A percentile compares a stretch with the other conserved stretches of the same genome.
Evolutionary conservation across 2,888 invertebrate genomes (phyloP).

Genomic region (Coronaproctus castanopsis): DNA sequence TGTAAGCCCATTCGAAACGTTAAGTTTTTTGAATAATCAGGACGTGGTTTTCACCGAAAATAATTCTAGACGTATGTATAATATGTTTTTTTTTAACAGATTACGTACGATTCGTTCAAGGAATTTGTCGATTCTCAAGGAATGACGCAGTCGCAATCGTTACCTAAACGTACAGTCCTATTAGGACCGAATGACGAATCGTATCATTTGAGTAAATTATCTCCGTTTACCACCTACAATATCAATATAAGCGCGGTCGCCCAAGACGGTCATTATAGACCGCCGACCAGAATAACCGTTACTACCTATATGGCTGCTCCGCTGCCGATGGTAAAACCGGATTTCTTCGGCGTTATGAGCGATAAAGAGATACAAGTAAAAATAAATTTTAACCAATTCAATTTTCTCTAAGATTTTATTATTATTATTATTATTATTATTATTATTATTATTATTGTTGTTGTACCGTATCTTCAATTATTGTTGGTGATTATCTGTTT

Average conservation of each 20-base stretch:
- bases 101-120: slow-evolving; percentile 78
- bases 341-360: slow-evolving; percentile 75
- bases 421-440: no score
- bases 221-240: slow-evolving; percentile 83
- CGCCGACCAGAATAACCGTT: slow-evolving; percentile 79
- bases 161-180: slow-evolving; percentile 48
- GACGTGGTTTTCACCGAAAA: no score
- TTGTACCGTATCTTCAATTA: no score
- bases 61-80: no score
- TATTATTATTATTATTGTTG: no score
- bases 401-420: no score
- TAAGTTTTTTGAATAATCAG: no score
- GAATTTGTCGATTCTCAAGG: slow-evolving; percentile 87
- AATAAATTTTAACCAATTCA: no score
- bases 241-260: slow-evolving; percentile 84
- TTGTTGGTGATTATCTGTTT: no score
- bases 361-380: slow-evolving; percentile 51
- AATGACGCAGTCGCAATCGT: slow-evolving; percentile 68
- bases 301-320: slow-evolving; percentile 96
- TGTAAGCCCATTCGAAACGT: no score
- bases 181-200: slow-evolving; percentile 48
- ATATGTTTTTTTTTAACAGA: slow-evolving; percentile 27
- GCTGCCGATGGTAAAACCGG: slow-evolving; percentile 86
- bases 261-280: slow-evolving; percentile 55
- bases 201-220: slow-evolving; percentile 65